These are phyloP conservation scores for Anser brachyrhynchus DNA, from an alignment of 2,113 vertebrate species.

Conservation along the genomic window DNA sequence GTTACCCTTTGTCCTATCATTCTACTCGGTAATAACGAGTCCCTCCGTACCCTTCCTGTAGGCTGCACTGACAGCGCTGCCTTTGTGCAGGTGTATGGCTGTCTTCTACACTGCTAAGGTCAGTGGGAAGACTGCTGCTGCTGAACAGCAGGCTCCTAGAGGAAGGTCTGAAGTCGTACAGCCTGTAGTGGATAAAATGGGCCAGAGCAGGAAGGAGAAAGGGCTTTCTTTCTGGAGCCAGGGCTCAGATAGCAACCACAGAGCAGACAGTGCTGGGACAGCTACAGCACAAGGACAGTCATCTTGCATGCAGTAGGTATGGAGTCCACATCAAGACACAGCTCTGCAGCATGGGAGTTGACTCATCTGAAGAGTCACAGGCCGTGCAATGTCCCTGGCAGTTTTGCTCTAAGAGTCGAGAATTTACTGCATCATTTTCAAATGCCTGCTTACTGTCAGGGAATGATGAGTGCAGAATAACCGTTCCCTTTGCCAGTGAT, in stretches of 20 bases:
- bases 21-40: background rate
- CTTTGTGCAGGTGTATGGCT: background rate
- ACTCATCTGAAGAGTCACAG: background rate
- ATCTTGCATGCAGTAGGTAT: background rate
- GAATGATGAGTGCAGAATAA: background rate
- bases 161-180: background rate
- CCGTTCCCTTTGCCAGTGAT: background rate
- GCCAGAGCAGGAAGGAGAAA: background rate
- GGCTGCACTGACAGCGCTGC: background rate
- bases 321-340: accelerated
- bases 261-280: background rate
- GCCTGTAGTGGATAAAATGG: background rate
- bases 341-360: background rate
- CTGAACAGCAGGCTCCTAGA: background rate
- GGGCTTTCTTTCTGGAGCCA: background rate
- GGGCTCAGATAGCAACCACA: background rate
- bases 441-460: background rate
- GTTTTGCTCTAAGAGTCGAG: background rate
- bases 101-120: background rate
- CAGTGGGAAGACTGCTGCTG: background rate
- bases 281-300: background rate
- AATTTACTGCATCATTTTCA: background rate
- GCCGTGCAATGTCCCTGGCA: background rate
- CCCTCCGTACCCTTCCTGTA: background rate
- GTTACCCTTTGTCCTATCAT: background rate